Evolutionary conservation across 2,888 invertebrate species (phyloP).

Genomic region (Ganaspis brasiliensis): DNA sequence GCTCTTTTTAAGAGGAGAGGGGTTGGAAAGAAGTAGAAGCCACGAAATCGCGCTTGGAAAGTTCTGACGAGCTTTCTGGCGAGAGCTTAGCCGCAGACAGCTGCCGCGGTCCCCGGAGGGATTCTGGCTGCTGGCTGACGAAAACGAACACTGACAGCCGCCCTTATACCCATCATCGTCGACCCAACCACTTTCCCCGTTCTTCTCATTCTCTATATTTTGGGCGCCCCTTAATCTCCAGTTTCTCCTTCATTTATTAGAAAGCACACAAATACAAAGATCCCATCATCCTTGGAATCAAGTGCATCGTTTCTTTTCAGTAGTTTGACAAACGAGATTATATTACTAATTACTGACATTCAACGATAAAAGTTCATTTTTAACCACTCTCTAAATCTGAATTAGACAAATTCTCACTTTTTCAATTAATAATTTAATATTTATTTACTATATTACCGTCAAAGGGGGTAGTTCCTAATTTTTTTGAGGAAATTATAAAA

Average conservation of each 20-base stretch:
- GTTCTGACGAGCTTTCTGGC: slow-evolving; percentile 71
- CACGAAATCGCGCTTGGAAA: slow-evolving; percentile 64
- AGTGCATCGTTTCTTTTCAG: slow-evolving; percentile 14
- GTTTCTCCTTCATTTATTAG: slow-evolving; percentile 47
- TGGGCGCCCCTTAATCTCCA: slow-evolving; percentile 43
- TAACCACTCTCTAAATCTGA: too few relatives aligned
- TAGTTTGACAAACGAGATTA: background rate
- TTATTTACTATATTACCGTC: too few relatives aligned
- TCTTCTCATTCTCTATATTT: slow-evolving; percentile 40
- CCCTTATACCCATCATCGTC: slow-evolving; percentile 79
- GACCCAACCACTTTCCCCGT: slow-evolving; percentile 64
- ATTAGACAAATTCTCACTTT: too few relatives aligned
- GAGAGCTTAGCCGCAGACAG: slow-evolving; percentile 76
- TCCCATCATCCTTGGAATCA: slow-evolving; percentile 16
- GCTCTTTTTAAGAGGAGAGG: slow-evolving; percentile 10
- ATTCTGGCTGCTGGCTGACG: slow-evolving; percentile 73
- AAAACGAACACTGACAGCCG: slow-evolving; percentile 77
- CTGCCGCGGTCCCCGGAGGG: slow-evolving; percentile 73
- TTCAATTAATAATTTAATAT: too few relatives aligned
- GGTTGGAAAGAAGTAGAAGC: slow-evolving; percentile 55
- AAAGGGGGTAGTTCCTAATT: too few relatives aligned
- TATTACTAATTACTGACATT: background rate
- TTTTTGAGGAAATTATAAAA: too few relatives aligned
- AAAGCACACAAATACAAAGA: background rate
- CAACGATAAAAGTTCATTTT: background rate